Conservation (phyloP, 2,113 vertebrate species). For the Eclectus roratus region DNA sequence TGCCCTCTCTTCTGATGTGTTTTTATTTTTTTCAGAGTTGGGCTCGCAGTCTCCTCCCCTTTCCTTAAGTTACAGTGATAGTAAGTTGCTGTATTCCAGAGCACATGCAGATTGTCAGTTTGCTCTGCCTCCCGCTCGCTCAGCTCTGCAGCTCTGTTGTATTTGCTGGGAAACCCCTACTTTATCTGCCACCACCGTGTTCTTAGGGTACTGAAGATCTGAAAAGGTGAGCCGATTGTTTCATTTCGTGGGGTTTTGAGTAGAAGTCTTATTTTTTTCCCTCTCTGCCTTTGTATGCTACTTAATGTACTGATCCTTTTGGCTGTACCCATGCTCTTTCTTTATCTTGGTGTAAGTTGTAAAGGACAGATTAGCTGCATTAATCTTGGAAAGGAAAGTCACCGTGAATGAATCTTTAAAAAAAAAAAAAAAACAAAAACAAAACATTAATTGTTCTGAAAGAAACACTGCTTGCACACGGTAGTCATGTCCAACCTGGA, state of each 20-base stretch:
- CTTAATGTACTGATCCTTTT: neutral
- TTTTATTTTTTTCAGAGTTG: neutral
- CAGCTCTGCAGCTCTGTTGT: neutral
- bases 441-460: neutral
- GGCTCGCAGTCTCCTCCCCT: constrained; percentile 74
- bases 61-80: constrained; percentile 72
- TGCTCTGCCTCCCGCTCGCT: neutral
- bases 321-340: neutral
- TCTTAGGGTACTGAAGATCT: accelerated
- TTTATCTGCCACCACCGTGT: neutral
- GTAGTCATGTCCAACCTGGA: neutral
- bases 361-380: neutral
- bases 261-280: neutral
- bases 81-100: constrained; percentile 49
- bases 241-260: accelerated
- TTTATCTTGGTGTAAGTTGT: neutral
- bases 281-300: neutral
- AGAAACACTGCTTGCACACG: neutral
- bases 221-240: constrained; percentile 54
- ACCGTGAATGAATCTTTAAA: accelerated
- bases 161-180: neutral
- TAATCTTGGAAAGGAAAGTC: neutral
- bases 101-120: constrained; percentile 53
- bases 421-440: neutral
- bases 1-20: neutral